Evolutionary conservation across 1,140 invertebrate species (phyloP), one percentile per base, ranked within the genome.

Genomic region (Leptoteleia sp.): DNA sequence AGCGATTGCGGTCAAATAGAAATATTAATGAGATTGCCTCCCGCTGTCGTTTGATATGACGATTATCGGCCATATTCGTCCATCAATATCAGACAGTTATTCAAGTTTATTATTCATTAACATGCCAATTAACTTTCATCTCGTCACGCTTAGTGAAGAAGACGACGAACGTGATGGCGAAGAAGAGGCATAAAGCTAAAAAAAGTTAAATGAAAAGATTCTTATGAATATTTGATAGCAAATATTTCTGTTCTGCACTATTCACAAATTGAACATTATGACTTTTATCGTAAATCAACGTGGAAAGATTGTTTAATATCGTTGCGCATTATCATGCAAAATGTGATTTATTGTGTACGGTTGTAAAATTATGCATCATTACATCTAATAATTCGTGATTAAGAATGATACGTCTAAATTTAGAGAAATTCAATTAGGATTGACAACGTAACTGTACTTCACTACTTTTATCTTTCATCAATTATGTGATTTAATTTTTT

Each of bases 81-180:
- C 72, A 75, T 82, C 70, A 71, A 80, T 76, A 80, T 67, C 48
- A 71, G 79, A 73, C 64, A 83, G 65, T 82, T 84, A 85, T 81
- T 82, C 83, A 81, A 86, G 84, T 86, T 87, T 86, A 87, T 86
- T 84, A 84, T 86, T 87, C 83, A 87, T 87, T 87, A 87, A 85
- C 83, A 82, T 83, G 82, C 80, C 85, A 81, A 85, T 88, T 86
- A 87, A 84, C 83, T 83, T 79, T 72, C 75, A 79, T 84, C 84
- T 84, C 64, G 57, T 72, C 73, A 61, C 52, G 62, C 70, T 64
- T 31, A 42, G 47, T 25, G 47, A 62, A 62, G 52, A 43, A 50
- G 33, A 48, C 42, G 43, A 68, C 31, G 62, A 42, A 42, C 29
- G 50, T 9, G 27, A 70, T 19, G 59, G 75, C 54, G 52, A 72